phyloP scores from a whole-genome alignment of 2,797 vertebrate genomes.

The Avahi laniger region DNA sequence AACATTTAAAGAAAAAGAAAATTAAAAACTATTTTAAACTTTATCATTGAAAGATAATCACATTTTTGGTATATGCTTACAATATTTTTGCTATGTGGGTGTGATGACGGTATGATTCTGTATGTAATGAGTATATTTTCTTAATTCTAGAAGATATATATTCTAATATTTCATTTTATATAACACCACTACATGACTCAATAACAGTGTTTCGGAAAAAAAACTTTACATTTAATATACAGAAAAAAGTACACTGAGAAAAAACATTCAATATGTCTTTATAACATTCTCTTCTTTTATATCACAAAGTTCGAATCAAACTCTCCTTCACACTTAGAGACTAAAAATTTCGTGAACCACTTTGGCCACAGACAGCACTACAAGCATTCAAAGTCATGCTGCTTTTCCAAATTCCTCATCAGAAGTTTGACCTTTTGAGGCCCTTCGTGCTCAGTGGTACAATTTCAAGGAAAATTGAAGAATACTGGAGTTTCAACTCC shows the following conservation, averaged over 20 bases:
- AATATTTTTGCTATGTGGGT: no score
- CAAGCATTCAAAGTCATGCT: background rate
- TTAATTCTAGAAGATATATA: background rate
- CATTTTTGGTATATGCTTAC: no score
- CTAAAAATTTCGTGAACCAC: background rate
- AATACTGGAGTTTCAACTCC: background rate
- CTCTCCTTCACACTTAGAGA: background rate
- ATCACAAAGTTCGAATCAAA: conserved; percentile 23
- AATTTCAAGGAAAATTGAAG: conserved; percentile 7
- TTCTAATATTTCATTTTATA: background rate
- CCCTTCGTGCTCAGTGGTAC: background rate
- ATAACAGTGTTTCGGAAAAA: background rate
- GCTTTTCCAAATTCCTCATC: background rate
- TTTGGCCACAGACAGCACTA: background rate
- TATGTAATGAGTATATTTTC: background rate
- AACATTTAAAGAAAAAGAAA: no score
- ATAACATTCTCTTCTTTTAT: background rate
- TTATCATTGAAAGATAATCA: no score
- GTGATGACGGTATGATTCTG: background rate
- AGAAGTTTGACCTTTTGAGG: background rate
- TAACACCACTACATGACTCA: background rate
- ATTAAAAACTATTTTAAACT: no score
- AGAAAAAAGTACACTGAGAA: background rate
- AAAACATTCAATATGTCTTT: background rate
- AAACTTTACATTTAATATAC: background rate